phyloP scores from a whole-genome alignment of 2,888 invertebrate genomes.

The Tinea trinotella region DNA sequence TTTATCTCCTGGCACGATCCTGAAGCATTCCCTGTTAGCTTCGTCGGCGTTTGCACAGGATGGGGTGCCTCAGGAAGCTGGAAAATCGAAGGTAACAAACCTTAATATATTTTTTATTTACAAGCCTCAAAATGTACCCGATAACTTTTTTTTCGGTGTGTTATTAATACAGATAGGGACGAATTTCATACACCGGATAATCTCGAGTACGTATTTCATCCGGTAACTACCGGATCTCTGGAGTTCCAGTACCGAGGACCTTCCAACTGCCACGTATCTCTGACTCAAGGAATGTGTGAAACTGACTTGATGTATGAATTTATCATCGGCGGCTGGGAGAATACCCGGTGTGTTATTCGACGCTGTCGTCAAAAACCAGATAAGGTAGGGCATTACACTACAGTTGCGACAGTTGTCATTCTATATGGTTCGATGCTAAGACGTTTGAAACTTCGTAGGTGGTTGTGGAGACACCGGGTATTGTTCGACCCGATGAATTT shows the following conservation, averaged over 20 bases:
- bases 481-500: slow-evolving; percentile 70
- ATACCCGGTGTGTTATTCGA: slow-evolving; percentile 76
- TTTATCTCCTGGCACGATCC: slow-evolving; percentile 82
- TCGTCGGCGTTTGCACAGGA: slow-evolving; percentile 87
- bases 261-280: slow-evolving; percentile 76
- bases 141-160: not conserved
- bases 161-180: slow-evolving; percentile 51
- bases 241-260: slow-evolving; percentile 73
- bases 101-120: too few species aligned
- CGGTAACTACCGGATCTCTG: slow-evolving; percentile 65
- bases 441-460: slow-evolving; percentile 54
- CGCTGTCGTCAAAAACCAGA: slow-evolving; percentile 75
- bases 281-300: slow-evolving; percentile 68
- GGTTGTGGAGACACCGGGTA: slow-evolving; percentile 68
- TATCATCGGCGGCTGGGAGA: slow-evolving; percentile 79
- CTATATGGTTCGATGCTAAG: not conserved
- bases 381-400: slow-evolving; percentile 60
- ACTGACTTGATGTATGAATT: slow-evolving; percentile 77
- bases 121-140: slow-evolving; percentile 46
- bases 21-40: slow-evolving; percentile 78
- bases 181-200: slow-evolving; percentile 71
- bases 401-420: slow-evolving; percentile 24
- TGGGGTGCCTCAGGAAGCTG: slow-evolving; percentile 89
- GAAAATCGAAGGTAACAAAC: slow-evolving; percentile 86
- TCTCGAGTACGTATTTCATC: slow-evolving; percentile 73